Evolutionary conservation across 1,140 invertebrate genomes (phyloP), one percentile per base, ranked within the genome.

Genomic region (Druon quercuslanigerum): DNA sequence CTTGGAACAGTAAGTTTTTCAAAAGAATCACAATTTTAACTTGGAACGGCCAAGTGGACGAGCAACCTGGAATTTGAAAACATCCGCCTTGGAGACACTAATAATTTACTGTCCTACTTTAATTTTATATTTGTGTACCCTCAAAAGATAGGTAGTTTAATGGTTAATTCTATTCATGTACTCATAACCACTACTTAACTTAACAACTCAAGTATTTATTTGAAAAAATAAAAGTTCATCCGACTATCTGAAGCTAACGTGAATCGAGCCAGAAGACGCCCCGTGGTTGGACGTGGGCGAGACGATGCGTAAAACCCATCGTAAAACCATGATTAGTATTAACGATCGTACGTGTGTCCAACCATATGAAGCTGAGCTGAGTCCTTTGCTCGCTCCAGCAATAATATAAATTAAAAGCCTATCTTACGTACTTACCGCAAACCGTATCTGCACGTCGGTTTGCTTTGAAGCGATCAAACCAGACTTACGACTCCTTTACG

Each of bases 351-450:
- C 79, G 74, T 79, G 52, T 79, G 73, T 80, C 80, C 78, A 76
- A 70, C 79, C 79, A 78, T 72, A 72, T 74, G 76, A 82, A 79
- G 83, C 80, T 81, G 71, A 76, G 80, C 80, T 81, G 71, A 76
- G 80, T 85, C 78, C 82, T 82, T 74, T 75, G 79, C 80, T 80
- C 75, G 77, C 80, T 81, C 60, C 74, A 72, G 80, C 84, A 87
- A 87, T 87, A 85, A 87, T 84, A 87, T 84, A 87, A 86, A 87
- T 87, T 87, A 86, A 86, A 85, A 87, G 82, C 74, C 81, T 84
- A 81, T 84, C 82, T 84, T 82, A 82, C 80, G 76, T 82, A 82
- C 80, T 75, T 78, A 71, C 16, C 25, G 1, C 57, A 66, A 66
- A 66, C 20, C 57, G 76, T 74, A 76, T 74, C 80, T 46, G 40